Percentiles rank a stretch among this genome's conserved stretches.
Evolutionary conservation across 2,888 invertebrate genomes (phyloP).

Genomic region (Crepidodera aurea): DNA sequence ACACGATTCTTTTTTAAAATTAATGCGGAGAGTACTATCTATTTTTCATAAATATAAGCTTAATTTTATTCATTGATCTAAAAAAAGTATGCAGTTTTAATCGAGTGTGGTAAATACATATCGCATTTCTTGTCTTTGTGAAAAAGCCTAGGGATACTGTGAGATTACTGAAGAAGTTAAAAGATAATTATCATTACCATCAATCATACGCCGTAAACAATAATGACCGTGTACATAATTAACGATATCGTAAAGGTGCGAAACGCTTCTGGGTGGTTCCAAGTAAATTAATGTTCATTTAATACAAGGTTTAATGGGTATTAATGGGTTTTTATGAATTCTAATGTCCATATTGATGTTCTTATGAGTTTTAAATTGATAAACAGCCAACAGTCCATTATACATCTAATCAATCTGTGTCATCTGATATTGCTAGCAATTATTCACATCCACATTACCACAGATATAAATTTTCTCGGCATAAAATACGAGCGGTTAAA

Average conservation of each 20-base stretch:
- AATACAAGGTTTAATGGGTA: conserved; percentile 20
- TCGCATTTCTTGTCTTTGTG: too few species aligned
- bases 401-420: conserved; percentile 25
- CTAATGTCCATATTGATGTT: conserved; percentile 13
- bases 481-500: conserved; percentile 22
- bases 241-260: conserved; percentile 33
- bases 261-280: conserved; percentile 33
- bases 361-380: conserved; percentile 28
- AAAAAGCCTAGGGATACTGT: neutral
- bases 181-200: conserved; percentile 14
- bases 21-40: too few species aligned
- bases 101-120: too few species aligned
- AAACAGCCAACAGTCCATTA: conserved; percentile 23
- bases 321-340: conserved; percentile 20
- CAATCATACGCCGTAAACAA: conserved; percentile 16
- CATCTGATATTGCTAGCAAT: conserved; percentile 24
- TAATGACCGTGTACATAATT: conserved; percentile 27
- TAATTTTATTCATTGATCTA: too few species aligned
- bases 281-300: conserved; percentile 29
- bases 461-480: conserved; percentile 10
- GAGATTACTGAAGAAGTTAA: conserved; percentile 6
- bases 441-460: conserved; percentile 19
- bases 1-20: too few species aligned
- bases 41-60: too few species aligned
- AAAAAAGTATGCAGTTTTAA: too few species aligned